Base-by-base conservation (phyloP, 2,888 invertebrate species). In the Lasioglossum villosulum region DNA sequence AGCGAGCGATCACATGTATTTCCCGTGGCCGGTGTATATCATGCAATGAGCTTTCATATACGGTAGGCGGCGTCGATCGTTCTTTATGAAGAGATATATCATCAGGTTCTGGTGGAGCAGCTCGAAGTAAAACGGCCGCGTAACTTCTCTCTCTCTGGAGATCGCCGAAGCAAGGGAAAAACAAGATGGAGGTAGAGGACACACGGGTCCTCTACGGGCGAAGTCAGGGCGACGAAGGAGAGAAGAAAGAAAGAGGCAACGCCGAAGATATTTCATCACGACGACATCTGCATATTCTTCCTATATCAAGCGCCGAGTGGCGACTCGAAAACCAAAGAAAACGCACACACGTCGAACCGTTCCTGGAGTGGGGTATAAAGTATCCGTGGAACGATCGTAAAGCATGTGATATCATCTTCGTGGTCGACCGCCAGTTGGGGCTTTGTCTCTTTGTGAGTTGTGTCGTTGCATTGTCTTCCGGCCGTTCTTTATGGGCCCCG, bases 321-420 rank as follows among this genome's bases (percentile, higher is more conserved):
- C 90, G 88, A 91, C 86, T 88, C 82, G 86, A 75, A 83, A 81
- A 80, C 83, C 74, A 88, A 90, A 90, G 89, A 91, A 91, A 91
- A 91, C 83, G 88, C 85, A 82, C 86, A 79, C 75, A 86, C 86
- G 89, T 88, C 87, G 85, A 90, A 90, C 87, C 70, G 39, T 66
- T 37, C 70, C 78, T 84, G 83, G 85, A 89, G 90, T 88, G 91
- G 88, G 90, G 91, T 91, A 93, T 93, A 93, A 93, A 93, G 91
- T 92, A 93, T 93, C 93, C 91, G 70, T 82, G 90, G 89, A 92
- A 92, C 86, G 91, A 92, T 92, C 93, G 92, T 93, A 93, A 93
- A 93, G 90, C 89, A 93, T 93, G 90, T 92, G 93, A 93, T 93
- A 93, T 93, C 93, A 93, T 93, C 93, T 93, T 93, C 91, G 88